Evolutionary conservation across 2,888 invertebrate species (phyloP).

Genomic region (Chouioia cunea): DNA sequence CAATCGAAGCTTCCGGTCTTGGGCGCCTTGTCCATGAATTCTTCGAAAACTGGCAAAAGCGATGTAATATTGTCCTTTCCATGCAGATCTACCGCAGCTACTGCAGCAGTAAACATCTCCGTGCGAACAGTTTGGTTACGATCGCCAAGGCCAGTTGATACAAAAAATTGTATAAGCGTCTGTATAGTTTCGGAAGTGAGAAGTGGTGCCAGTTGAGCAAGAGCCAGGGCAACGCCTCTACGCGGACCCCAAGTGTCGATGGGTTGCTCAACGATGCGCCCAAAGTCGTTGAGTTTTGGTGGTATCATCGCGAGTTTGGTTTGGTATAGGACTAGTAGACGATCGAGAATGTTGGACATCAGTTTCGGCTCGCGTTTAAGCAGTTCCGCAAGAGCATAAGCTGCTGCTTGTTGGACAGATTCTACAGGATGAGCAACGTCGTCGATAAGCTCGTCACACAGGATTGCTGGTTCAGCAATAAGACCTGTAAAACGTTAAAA

Average conservation of each 20-base stretch:
- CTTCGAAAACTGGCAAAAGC: slow-evolving; percentile 91
- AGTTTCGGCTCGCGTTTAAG: slow-evolving; percentile 72
- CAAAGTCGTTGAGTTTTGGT: slow-evolving; percentile 90
- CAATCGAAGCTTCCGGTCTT: slow-evolving; percentile 91
- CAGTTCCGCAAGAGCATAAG: slow-evolving; percentile 81
- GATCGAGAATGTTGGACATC: slow-evolving; percentile 72
- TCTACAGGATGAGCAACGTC: slow-evolving; percentile 86
- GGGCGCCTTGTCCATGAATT: slow-evolving; percentile 93
- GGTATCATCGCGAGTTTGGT: slow-evolving; percentile 85
- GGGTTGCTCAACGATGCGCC: slow-evolving; percentile 86
- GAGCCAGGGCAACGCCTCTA: slow-evolving; percentile 87
- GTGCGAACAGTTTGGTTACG: slow-evolving; percentile 84
- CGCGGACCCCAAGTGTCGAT: slow-evolving; percentile 93
- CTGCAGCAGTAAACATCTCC: slow-evolving; percentile 94
- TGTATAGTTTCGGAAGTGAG: slow-evolving; percentile 78
- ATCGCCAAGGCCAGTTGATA: slow-evolving; percentile 89
- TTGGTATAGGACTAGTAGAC: slow-evolving; percentile 80
- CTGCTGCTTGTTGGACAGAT: slow-evolving; percentile 86
- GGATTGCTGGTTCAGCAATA: slow-evolving; percentile 68
- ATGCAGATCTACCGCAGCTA: slow-evolving; percentile 90
- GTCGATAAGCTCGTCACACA: slow-evolving; percentile 73
- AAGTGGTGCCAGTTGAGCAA: slow-evolving; percentile 83
- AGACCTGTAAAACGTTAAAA: slow-evolving; percentile 66
- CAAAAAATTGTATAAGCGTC: slow-evolving; percentile 83
- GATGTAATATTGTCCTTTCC: slow-evolving; percentile 81